Base-by-base conservation (phyloP, 2,888 invertebrate genomes). In the Panopea generosa region DNA sequence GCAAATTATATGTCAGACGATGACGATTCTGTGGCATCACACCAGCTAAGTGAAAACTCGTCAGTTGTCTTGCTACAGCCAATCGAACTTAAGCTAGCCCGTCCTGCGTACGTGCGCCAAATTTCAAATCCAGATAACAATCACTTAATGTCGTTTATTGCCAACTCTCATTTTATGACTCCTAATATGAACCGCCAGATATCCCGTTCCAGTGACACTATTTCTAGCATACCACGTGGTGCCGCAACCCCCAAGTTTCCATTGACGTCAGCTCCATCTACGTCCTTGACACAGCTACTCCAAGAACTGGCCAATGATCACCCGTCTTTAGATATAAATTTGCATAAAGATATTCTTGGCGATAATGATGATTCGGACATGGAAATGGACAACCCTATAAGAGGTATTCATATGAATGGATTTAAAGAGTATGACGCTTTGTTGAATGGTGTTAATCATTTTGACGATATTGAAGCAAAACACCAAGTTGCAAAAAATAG, bases 191-290 rank as follows among this genome's bases (percentile, higher is more conserved):
- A 86, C 50, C 69, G 86, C 26, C 84, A 84, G 45, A 78, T 84
- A 26, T 89, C 89, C 2, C 74, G 87, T 20, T 90, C 90, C 26
- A 88, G 88, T 77, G 90, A 89, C 60, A 87, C 88, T 6, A 84
- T 90, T 47, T 75, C 74, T 29, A 88, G 88, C 70, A 84, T 86
- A 55, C 86, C 88, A 20, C 84, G 82, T 43, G 87, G 88, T 29
- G 86, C 87, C 11, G 86, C 85, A 9, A 90, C 89, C 6, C 89
- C 89, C 18, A 89, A 87, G 63, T 90, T 90, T 55, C 90, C 90
- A 6, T 79, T 89, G 6, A 79, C 83, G 16, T 77, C 76, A 24
- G 81, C 86, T 1, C 70, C 86, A 2, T 87, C 88, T 1, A 82
- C 88, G 6, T 89, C 89, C 0, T 70, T 89, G 22, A 89, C 86